phyloP scores from a whole-genome alignment of 2,113 vertebrate species.

The Mesitornis unicolor region DNA sequence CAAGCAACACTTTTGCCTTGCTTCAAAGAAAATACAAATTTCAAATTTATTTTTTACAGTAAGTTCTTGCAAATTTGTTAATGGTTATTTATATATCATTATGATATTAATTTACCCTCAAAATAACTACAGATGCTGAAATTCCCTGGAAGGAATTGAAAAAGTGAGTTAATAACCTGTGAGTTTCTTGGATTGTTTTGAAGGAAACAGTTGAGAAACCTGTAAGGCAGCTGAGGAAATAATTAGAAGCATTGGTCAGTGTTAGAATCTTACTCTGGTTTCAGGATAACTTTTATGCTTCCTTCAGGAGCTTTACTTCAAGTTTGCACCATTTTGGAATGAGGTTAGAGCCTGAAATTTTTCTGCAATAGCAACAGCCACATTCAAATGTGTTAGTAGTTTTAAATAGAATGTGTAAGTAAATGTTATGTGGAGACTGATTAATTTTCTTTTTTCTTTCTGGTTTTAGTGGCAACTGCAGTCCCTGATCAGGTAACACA shows the following conservation, averaged over 20 bases:
- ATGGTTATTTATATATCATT: background rate
- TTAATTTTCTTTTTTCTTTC: conserved; percentile 65
- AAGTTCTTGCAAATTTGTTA: background rate
- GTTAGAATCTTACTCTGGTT: background rate
- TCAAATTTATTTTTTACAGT: background rate
- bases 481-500: conserved; percentile 84
- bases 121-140: background rate
- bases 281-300: background rate
- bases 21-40: background rate
- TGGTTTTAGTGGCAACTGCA: conserved; percentile 83
- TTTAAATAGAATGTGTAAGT: background rate
- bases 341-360: background rate
- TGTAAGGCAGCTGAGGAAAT: background rate
- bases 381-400: background rate
- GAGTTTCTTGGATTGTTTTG: background rate
- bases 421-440: background rate
- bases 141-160: background rate
- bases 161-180: background rate
- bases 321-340: background rate
- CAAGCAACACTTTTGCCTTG: background rate
- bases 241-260: background rate
- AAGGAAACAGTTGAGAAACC: background rate
- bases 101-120: background rate
- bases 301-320: background rate
- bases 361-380: background rate